Base-by-base conservation (phyloP, 2,888 invertebrate species). In the Hydrotaea diabolus region DNA sequence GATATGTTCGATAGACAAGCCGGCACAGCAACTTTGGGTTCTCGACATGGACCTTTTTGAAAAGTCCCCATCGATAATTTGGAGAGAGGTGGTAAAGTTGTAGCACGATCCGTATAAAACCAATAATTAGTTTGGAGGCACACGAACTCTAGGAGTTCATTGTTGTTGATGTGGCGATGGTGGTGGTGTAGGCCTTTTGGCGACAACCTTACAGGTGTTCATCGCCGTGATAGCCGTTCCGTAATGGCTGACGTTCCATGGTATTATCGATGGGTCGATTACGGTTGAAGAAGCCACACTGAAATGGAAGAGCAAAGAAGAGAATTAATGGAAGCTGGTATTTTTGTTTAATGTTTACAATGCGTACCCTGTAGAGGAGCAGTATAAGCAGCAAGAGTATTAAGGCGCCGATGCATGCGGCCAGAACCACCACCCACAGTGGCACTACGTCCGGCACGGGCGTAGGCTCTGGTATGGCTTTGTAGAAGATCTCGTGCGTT, bases 281-380 rank as follows among this genome's bases (percentile, higher is more conserved):
- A 90, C 98, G 95, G 91, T 97, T 97, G 94, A 98, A 98, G 95
- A 98, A 98, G 84, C 98, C 98, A 92, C 96, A 96, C 97, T 98
- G 93, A 39, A 93, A 93, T 72, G 17, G 74, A 69, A 59, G 15
- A 77, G 1, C 7, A 13, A 39, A 8, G 13, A 9, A 39, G 21
- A 39, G 3, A 62, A 36, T 11, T 13, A 11, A 23, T 31, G 19
- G 17, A 46, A 43, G n/a, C 49, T 59, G n/a, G 1, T 21, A n/a
- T n/a, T n/a, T n/a, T n/a, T n/a, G 36, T n/a, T 15, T 72, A 19
- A 49, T 49, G 2, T 55, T 9, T 5, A 26, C 39, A 8, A 23
- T 79, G 86, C 92, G 93, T 91, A 97, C 97, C 95, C 96, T 97
- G 91, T 97, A 96, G 0, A 98, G 93, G 75, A 96, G 92, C 90